Percentiles rank a stretch among this genome's conserved stretches.
Evolutionary conservation across 2,113 vertebrate genomes (phyloP).

Genomic region (Clarias macrocephalus): DNA sequence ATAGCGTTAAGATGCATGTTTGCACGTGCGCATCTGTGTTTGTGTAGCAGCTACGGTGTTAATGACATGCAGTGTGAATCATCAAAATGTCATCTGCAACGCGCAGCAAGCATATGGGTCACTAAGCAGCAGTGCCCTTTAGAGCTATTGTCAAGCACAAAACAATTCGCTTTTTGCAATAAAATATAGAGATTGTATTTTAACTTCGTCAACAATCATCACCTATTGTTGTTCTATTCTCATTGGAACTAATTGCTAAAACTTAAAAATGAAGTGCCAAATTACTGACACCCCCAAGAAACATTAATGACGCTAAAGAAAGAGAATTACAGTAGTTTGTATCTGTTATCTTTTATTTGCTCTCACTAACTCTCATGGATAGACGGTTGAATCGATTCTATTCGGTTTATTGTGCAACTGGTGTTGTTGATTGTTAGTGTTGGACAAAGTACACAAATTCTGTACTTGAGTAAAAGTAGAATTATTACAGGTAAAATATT

Average conservation of each 20-base stretch:
- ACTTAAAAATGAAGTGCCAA: background rate
- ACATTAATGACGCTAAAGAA: background rate
- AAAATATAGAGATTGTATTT: background rate
- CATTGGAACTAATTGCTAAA: background rate
- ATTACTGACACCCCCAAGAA: background rate
- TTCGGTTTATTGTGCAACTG: no score
- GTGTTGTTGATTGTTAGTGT: no score
- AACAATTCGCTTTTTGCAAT: background rate
- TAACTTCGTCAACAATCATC: background rate
- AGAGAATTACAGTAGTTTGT: no score
- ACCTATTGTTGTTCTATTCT: background rate
- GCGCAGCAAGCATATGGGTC: background rate
- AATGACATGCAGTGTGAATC: background rate
- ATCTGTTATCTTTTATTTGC: no score
- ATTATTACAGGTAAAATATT: no score
- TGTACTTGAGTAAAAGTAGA: no score
- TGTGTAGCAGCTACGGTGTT: background rate
- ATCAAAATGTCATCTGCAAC: background rate
- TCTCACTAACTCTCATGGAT: no score
- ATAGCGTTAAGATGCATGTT: background rate
- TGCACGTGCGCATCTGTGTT: background rate
- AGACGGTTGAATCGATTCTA: no score
- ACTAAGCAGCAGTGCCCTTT: background rate
- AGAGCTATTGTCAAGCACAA: background rate
- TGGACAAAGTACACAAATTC: no score